A percentile compares a stretch with the other conserved stretches of the same genome.
phyloP scores from a whole-genome alignment of 2,797 vertebrate genomes.

The Lagorchestes hirsutus region DNA sequence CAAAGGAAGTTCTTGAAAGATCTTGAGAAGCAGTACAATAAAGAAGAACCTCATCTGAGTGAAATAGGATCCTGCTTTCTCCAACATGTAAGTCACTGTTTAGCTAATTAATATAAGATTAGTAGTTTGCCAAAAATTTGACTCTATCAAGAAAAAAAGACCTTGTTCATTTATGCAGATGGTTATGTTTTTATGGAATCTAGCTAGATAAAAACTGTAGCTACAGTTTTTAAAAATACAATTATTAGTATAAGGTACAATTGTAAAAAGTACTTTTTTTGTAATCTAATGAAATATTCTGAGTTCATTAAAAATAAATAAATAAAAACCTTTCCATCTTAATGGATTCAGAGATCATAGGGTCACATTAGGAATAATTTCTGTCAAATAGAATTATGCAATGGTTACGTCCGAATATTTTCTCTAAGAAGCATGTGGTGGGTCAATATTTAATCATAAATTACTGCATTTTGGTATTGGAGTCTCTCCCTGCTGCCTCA shows the following conservation, averaged over 20 bases:
- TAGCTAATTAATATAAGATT: constrained; percentile 26
- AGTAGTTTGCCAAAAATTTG: neutral
- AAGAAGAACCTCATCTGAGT: constrained; percentile 95
- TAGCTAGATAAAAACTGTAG: too few relatives aligned
- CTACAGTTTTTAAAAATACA: neutral
- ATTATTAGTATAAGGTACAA: neutral
- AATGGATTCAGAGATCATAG: constrained; percentile 15
- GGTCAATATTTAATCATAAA: neutral
- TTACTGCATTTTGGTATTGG: neutral
- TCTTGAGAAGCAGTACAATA: constrained; percentile 97
- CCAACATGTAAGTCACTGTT: constrained; percentile 89
- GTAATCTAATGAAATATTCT: neutral
- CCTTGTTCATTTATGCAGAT: constrained; percentile 31
- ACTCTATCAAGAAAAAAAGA: neutral
- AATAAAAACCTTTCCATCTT: constrained; percentile 16
- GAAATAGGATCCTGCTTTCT: constrained; percentile 98
- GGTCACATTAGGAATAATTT: constrained; percentile 8
- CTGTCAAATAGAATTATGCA: neutral
- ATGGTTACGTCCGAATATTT: neutral
- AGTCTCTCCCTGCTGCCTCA: neutral
- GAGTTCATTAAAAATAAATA: neutral
- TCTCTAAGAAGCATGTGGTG: neutral
- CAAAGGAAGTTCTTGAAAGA: constrained; percentile 96
- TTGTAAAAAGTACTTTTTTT: neutral
- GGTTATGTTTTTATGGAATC: constrained; percentile 3